Conservation (phyloP, 2,113 vertebrate genomes). For the Mustela lutreola region DNA sequence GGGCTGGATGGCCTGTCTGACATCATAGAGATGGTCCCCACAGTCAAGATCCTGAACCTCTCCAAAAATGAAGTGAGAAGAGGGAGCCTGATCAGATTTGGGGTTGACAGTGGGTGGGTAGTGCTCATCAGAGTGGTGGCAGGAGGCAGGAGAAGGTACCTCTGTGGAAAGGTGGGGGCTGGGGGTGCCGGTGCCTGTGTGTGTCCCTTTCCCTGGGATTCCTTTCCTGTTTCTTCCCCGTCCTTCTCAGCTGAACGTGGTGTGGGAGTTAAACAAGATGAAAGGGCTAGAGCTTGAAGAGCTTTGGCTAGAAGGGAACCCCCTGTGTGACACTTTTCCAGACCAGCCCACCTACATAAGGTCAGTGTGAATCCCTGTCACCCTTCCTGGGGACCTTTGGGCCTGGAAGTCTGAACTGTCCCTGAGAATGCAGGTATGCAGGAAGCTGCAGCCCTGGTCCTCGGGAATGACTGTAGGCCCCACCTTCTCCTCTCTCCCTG, state of each 20-base stretch:
- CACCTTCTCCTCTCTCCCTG: background rate
- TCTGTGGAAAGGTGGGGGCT: background rate
- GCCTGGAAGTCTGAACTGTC: conserved; percentile 86
- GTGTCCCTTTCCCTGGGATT: background rate
- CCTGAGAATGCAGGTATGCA: background rate
- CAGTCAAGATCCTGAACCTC: conserved; percentile 91
- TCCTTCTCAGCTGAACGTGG: conserved; percentile 86
- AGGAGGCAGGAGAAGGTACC: background rate
- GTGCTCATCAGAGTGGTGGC: background rate
- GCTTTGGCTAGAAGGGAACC: conserved; percentile 92
- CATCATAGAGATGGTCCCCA: conserved; percentile 87
- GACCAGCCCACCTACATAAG: conserved; percentile 81
- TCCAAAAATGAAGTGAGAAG: conserved; percentile 89
- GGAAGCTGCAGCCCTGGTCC: background rate
- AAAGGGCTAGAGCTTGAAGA: conserved; percentile 92
- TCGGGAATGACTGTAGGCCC: too few relatives aligned
- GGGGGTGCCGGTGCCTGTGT: too few relatives aligned
- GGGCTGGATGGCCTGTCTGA: conserved; percentile 89
- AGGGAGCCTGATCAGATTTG: background rate
- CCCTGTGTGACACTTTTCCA: conserved; percentile 89
- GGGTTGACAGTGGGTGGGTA: background rate
- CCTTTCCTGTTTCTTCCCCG: background rate
- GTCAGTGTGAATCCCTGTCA: background rate
- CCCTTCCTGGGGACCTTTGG: conserved; percentile 48
- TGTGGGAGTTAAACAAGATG: conserved; percentile 90